Evolutionary conservation across 2,797 vertebrate species (phyloP), one percentile per base, ranked within the genome.

Genomic region (Kryptolebias ocellatus): DNA sequence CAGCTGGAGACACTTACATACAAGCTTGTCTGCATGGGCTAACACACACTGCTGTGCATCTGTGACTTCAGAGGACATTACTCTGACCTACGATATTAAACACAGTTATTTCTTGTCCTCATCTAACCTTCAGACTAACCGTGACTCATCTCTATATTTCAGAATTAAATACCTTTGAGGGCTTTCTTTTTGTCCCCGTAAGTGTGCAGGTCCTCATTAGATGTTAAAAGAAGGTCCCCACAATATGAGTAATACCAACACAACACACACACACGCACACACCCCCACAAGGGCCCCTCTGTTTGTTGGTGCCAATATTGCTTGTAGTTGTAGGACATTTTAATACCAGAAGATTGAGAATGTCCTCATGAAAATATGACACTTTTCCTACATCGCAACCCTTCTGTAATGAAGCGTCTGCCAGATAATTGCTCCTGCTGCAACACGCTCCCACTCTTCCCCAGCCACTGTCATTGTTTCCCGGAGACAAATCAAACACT

Each of bases 301-400:
- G 74, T 72, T 64, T 72, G 66, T 44, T 39, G 12, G 44, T 53
- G 20, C 37, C 27, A 44, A 64, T 54, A 54, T 55, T 14, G 29
- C 58, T 72, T 71, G 77, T 68, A 75, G 60, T 45, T 86, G 80
- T 73, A 64, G 20, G 51, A 53, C 31, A 56, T 64, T 74, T 84
- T 70, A 74, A 77, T 74, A 81, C 18, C 72, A 64, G 66, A 12
- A 60, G 78, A 84, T 24, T 64, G 74, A 85, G 47, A 34, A 8
- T 50, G 64, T 67, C 64, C 50, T 64, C 2, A 3, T 53, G 31
- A 70, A 18, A 59, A 72, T 54, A 62, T 75, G 79, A 80, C 75
- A 80, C 51, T 65, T 75, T 74, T 78, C 73, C 59, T 64, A 47
- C 66, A 72, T 67, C 60, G 53, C 29, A 39, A 39, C 60, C 42